Evolutionary conservation across 2,888 invertebrate species (phyloP).

Genomic region (Neoascia interrupta): DNA sequence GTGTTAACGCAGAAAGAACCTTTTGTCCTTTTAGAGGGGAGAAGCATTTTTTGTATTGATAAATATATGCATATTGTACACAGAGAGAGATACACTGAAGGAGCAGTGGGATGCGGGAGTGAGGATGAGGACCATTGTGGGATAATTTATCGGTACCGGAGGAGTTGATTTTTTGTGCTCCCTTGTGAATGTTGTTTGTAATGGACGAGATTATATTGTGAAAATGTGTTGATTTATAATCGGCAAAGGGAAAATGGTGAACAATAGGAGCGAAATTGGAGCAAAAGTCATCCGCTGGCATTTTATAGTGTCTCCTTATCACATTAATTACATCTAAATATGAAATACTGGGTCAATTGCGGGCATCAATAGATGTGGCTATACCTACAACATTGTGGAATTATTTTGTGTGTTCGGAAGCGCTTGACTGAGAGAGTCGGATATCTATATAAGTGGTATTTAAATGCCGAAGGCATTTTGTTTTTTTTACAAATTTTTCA

Average conservation of each 20-base stretch:
- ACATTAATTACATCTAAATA: conserved; percentile 43
- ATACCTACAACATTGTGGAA: too few relatives aligned
- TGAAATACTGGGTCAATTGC: conserved; percentile 46
- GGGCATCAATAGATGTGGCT: conserved; percentile 3
- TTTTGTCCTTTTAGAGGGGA: conserved; percentile 33
- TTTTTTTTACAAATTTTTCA: too few relatives aligned
- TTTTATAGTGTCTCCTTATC: conserved; percentile 29
- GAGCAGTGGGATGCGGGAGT: neutral
- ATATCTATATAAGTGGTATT: too few relatives aligned
- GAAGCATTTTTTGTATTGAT: conserved; percentile 10
- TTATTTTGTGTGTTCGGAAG: too few relatives aligned
- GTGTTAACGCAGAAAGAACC: conserved; percentile 38
- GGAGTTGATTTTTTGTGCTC: conserved; percentile 54
- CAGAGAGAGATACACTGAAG: neutral
- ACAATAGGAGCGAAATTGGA: conserved; percentile 32
- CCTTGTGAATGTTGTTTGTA: conserved; percentile 44
- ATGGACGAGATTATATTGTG: conserved; percentile 57
- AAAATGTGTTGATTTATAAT: conserved; percentile 59
- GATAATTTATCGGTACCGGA: conserved; percentile 59
- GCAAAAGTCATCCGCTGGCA: conserved; percentile 12
- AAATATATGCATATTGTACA: neutral
- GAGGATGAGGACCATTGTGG: conserved; percentile 13
- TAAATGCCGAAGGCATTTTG: too few relatives aligned
- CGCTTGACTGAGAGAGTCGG: too few relatives aligned
- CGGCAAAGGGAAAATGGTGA: conserved; percentile 3